Evolutionary conservation across 2,888 invertebrate genomes (phyloP).

Genomic region (Acleris cristana): DNA sequence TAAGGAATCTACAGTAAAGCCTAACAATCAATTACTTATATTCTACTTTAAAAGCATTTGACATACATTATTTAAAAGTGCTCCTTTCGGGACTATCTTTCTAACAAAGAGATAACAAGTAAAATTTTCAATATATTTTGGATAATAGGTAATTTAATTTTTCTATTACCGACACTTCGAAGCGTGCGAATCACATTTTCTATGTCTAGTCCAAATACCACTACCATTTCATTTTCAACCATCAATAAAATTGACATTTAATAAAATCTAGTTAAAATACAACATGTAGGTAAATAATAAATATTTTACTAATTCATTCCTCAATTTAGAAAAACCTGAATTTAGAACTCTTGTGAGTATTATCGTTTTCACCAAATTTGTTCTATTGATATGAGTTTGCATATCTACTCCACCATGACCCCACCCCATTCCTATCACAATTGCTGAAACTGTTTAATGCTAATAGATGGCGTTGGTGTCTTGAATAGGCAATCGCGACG

Average conservation of each 20-base stretch:
- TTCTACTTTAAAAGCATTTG: slow-evolving; percentile 22
- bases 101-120: slow-evolving; percentile 26
- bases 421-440: too few relatives aligned
- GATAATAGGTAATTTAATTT: not conserved
- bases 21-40: slow-evolving; percentile 24
- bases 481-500: too few relatives aligned
- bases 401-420: too few relatives aligned
- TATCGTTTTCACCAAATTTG: too few relatives aligned
- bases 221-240: slow-evolving; percentile 2
- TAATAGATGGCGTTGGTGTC: too few relatives aligned
- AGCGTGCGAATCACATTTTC: slow-evolving; percentile 13
- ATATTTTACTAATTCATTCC: too few relatives aligned
- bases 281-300: too few relatives aligned
- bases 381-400: too few relatives aligned
- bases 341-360: too few relatives aligned
- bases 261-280: too few relatives aligned
- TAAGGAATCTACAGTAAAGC: slow-evolving; percentile 22
- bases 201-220: not conserved
- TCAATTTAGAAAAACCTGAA: too few relatives aligned
- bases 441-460: too few relatives aligned
- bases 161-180: slow-evolving; percentile 12
- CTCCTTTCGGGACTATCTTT: slow-evolving; percentile 1
- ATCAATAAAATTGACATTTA: not conserved
- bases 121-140: not conserved
- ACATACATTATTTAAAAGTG: slow-evolving; percentile 13